Conservation (phyloP, 1,140 invertebrate genomes). For the Lepidurus couesii region DNA sequence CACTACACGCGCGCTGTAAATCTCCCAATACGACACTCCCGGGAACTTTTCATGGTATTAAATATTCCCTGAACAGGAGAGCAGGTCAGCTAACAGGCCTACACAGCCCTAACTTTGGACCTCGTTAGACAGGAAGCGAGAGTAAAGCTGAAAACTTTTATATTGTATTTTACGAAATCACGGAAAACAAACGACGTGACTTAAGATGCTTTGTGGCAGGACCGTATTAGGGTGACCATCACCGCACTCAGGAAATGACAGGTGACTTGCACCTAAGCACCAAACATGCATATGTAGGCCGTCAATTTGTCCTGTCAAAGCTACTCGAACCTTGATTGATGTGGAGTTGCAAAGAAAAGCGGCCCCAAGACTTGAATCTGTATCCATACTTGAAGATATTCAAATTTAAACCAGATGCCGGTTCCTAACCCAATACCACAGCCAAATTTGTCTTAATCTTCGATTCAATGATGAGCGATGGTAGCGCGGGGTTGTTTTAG, state of each 20-base stretch:
- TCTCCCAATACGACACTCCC: not conserved
- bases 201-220: not conserved
- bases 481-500: too few species aligned
- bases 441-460: too few species aligned
- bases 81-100: too few species aligned
- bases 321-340: not conserved
- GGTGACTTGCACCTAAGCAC: not conserved
- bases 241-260: not conserved
- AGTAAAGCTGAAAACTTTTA: too few species aligned
- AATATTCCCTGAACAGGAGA: not conserved
- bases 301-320: slow-evolving; percentile 1
- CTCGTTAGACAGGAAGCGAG: too few species aligned
- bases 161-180: too few species aligned
- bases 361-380: not conserved
- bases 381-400: not conserved
- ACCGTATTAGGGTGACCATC: not conserved
- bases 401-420: too few species aligned
- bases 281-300: not conserved
- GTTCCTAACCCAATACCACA: too few species aligned
- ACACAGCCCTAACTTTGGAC: too few species aligned
- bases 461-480: too few species aligned
- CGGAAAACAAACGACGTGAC: too few species aligned
- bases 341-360: not conserved
- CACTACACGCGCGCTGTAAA: not conserved
- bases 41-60: not conserved